Conservation (phyloP, 2,888 invertebrate species). For the Scaptodrosophila latifasciaeformis region DNA sequence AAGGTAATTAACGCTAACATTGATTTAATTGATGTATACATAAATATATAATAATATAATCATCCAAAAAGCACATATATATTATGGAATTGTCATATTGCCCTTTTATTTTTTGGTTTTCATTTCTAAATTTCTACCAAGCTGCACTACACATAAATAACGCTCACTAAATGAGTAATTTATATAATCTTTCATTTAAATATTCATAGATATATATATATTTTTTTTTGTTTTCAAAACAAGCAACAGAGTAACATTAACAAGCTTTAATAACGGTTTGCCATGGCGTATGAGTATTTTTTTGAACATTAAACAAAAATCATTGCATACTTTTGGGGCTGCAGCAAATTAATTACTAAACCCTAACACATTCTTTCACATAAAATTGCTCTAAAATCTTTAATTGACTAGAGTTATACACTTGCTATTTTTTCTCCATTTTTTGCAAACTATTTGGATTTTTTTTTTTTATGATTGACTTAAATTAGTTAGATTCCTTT, state of each 20-base stretch:
- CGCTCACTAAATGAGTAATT: background rate
- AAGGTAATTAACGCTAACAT: too few relatives aligned
- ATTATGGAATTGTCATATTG: background rate
- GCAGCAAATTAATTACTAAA: too few relatives aligned
- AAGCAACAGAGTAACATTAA: conserved; percentile 26
- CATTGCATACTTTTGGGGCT: conserved; percentile 10
- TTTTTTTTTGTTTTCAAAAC: conserved; percentile 2
- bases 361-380: too few relatives aligned
- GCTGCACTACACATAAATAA: background rate
- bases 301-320: background rate
- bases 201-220: background rate
- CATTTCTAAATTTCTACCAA: conserved; percentile 2
- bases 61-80: conserved; percentile 33
- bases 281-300: background rate
- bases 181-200: background rate
- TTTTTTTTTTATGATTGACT: background rate
- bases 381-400: conserved; percentile 67
- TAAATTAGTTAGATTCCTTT: background rate
- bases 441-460: too few relatives aligned
- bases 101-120: background rate
- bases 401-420: conserved; percentile 53
- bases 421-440: conserved; percentile 27
- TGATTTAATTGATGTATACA: too few relatives aligned
- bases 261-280: conserved; percentile 2
- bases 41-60: conserved; percentile 24